Evolutionary conservation across 2,797 vertebrate species (phyloP).

Genomic region (Yasuhikotakia modesta): DNA sequence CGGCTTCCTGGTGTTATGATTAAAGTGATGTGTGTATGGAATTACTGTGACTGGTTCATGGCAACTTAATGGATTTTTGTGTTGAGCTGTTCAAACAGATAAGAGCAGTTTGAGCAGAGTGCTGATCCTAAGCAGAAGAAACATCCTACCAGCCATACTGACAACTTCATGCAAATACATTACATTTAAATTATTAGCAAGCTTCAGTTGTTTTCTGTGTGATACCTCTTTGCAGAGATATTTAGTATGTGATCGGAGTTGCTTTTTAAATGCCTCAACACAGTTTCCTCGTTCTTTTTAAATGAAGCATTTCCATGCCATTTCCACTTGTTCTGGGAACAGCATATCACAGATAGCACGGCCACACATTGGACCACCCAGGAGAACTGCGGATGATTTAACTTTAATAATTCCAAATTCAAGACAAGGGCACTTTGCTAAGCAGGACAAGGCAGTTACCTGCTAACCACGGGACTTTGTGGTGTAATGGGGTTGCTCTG

Average conservation of each 20-base stretch:
- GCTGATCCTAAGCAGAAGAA: constrained; percentile 71
- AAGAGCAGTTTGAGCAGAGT: constrained; percentile 55
- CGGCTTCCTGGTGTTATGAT: constrained; percentile 6
- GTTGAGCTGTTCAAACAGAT: constrained; percentile 66
- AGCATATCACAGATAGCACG: constrained; percentile 63
- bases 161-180: constrained; percentile 3
- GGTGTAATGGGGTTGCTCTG: constrained; percentile 57
- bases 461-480: constrained; percentile 65
- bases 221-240: not conserved
- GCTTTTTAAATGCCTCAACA: constrained; percentile 33
- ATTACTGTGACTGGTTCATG: constrained; percentile 72
- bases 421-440: constrained; percentile 70
- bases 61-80: constrained; percentile 67
- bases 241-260: constrained; percentile 14
- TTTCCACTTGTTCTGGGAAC: constrained; percentile 74
- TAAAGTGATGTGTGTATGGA: constrained; percentile 49
- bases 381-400: constrained; percentile 52
- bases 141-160: constrained; percentile 49
- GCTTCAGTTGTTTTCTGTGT: not conserved
- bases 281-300: constrained; percentile 59
- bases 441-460: constrained; percentile 63
- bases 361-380: constrained; percentile 76
- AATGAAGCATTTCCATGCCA: constrained; percentile 70
- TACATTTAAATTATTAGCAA: not conserved
- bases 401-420: constrained; percentile 60